phyloP scores from a whole-genome alignment of 2,113 vertebrate species.

The Gorilla gorilla region DNA sequence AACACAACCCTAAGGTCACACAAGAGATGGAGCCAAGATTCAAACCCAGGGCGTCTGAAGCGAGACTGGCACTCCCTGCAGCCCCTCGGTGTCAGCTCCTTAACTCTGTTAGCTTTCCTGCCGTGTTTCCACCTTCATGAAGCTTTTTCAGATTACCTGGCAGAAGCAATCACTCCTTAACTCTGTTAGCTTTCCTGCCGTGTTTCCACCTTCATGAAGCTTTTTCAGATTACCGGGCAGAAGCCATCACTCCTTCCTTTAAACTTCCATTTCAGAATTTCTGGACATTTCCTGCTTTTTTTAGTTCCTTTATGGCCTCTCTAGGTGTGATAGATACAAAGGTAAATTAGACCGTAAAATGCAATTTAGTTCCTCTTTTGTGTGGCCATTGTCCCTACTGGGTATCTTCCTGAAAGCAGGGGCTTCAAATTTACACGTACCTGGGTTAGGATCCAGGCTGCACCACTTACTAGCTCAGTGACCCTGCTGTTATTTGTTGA shows the following conservation, averaged over 20 bases:
- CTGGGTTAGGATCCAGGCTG: background rate
- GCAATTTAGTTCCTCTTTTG: background rate
- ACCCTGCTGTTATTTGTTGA: background rate
- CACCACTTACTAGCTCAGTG: background rate
- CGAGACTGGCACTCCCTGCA: background rate
- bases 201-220: background rate
- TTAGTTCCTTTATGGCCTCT: slow-evolving; percentile 4
- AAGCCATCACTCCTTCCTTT: background rate
- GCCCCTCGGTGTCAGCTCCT: background rate
- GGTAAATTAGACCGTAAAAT: background rate
- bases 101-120: background rate
- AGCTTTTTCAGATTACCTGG: background rate
- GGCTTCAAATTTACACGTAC: background rate
- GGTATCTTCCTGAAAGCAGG: slow-evolving; percentile 26
- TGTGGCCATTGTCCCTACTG: background rate
- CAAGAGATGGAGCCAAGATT: background rate
- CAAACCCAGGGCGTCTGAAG: background rate
- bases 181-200: background rate
- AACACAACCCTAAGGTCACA: background rate
- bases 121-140: background rate
- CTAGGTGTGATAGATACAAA: background rate
- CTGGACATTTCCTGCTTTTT: background rate
- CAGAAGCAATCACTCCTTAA: background rate
- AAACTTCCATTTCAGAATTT: background rate
- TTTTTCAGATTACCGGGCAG: background rate